phyloP scores from a whole-genome alignment of 2,888 invertebrate species.

The Troglohyphantes excavatus region DNA sequence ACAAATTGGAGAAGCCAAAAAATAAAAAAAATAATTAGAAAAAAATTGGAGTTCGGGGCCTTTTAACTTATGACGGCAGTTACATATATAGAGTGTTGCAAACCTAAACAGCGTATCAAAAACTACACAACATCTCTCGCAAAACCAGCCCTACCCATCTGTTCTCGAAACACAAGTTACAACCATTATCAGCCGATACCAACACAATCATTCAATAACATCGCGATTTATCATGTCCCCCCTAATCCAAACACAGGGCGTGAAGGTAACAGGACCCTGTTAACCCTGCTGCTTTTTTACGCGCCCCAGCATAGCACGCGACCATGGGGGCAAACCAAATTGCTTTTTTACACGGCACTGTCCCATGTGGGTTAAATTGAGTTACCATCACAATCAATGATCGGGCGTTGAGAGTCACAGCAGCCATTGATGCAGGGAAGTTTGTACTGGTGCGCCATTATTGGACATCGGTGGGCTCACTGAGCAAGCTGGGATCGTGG shows the following conservation, averaged over 20 bases:
- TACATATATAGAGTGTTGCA: too few species aligned
- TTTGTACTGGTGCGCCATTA: too few species aligned
- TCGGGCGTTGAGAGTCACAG: background rate
- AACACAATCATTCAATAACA: constrained; percentile 37
- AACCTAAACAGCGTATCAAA: too few species aligned
- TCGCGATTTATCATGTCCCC: constrained; percentile 45
- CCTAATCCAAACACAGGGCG: constrained; percentile 3
- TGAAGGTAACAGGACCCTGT: constrained; percentile 59
- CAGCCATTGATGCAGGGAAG: background rate
- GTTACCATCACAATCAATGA: constrained; percentile 57
- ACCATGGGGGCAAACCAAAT: constrained; percentile 34
- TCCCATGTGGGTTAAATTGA: constrained; percentile 50
- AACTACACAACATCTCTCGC: too few species aligned
- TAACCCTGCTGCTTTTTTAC: constrained; percentile 53
- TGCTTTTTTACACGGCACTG: constrained; percentile 50
- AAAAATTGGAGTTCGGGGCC: too few species aligned
- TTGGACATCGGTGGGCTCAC: too few species aligned
- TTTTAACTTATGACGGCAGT: too few species aligned
- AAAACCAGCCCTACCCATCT: constrained; percentile 41
- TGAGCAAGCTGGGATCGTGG: constrained; percentile 5
- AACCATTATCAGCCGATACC: constrained; percentile 48
- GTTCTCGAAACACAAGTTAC: constrained; percentile 17
- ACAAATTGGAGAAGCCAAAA: too few species aligned
- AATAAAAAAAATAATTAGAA: too few species aligned
- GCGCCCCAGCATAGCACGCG: constrained; percentile 35